Evolutionary conservation across 1,140 invertebrate genomes (phyloP).

Genomic region (Cryptotermes secundus): DNA sequence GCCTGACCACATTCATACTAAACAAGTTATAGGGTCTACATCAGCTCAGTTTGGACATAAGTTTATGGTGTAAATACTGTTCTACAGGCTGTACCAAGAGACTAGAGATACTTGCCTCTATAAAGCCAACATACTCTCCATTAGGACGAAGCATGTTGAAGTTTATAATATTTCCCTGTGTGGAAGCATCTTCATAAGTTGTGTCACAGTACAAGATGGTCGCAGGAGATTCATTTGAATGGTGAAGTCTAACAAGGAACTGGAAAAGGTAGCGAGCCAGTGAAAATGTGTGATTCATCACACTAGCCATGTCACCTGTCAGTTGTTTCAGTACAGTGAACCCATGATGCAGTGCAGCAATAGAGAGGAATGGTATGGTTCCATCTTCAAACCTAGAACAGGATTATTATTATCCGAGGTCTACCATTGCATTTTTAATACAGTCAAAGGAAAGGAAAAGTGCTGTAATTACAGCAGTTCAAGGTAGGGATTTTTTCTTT

Average conservation of each 20-base stretch:
- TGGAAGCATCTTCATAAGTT: constrained; percentile 58
- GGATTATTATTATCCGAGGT: no score
- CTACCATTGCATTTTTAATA: no score
- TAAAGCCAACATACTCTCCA: constrained; percentile 82
- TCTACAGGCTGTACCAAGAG: no score
- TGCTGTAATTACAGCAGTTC: no score
- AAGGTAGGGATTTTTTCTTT: no score
- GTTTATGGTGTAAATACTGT: no score
- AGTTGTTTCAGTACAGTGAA: constrained; percentile 67
- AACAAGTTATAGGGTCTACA: no score
- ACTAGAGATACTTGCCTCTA: constrained; percentile 61
- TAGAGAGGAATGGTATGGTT: constrained; percentile 84
- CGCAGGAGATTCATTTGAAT: constrained; percentile 72
- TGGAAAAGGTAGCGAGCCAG: constrained; percentile 73
- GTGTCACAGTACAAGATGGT: constrained; percentile 73
- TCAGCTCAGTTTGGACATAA: no score
- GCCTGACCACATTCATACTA: no score
- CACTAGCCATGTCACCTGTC: constrained; percentile 63
- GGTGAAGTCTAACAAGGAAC: constrained; percentile 62
- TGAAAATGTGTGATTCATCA: constrained; percentile 73
- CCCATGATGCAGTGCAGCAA: constrained; percentile 77
- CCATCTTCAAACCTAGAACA: constrained; percentile 88
- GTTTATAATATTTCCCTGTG: constrained; percentile 83
- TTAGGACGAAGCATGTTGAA: constrained; percentile 82
- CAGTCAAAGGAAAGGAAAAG: no score